Conservation (phyloP, 2,797 vertebrate genomes). For the Novumbra hubbsi region DNA sequence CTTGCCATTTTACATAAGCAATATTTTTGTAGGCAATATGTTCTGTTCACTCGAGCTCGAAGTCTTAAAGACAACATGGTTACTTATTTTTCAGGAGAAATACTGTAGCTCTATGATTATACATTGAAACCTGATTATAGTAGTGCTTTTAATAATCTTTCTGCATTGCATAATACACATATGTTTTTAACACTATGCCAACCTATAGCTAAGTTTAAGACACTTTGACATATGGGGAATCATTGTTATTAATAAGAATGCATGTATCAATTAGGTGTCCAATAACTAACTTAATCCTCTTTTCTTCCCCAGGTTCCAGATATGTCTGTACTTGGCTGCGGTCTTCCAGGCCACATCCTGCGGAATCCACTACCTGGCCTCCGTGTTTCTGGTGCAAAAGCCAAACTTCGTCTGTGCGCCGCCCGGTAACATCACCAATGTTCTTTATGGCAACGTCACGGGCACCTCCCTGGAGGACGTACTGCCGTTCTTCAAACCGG, state of each 20-base stretch:
- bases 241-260: neutral
- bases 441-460: slow-evolving; percentile 79
- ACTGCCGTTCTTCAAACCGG: slow-evolving; percentile 68
- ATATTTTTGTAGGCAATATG: neutral
- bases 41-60: neutral
- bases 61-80: neutral
- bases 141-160: neutral
- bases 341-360: slow-evolving; percentile 89
- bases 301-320: slow-evolving; percentile 82
- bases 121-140: neutral
- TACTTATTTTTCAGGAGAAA: neutral
- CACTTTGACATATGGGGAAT: neutral
- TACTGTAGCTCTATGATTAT: too few relatives aligned
- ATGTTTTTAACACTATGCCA: neutral
- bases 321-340: slow-evolving; percentile 85
- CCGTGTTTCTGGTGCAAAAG: slow-evolving; percentile 87
- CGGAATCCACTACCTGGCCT: slow-evolving; percentile 91
- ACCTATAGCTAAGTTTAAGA: neutral
- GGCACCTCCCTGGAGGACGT: slow-evolving; percentile 71
- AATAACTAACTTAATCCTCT: neutral
- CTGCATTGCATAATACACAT: neutral
- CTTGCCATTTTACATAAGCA: neutral
- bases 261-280: neutral
- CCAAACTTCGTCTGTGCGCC: slow-evolving; percentile 81
- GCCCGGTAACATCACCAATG: slow-evolving; percentile 78